These are phyloP conservation scores for Thumatha senex DNA, from an alignment of 2,888 invertebrate genomes.

Conservation along the genomic window DNA sequence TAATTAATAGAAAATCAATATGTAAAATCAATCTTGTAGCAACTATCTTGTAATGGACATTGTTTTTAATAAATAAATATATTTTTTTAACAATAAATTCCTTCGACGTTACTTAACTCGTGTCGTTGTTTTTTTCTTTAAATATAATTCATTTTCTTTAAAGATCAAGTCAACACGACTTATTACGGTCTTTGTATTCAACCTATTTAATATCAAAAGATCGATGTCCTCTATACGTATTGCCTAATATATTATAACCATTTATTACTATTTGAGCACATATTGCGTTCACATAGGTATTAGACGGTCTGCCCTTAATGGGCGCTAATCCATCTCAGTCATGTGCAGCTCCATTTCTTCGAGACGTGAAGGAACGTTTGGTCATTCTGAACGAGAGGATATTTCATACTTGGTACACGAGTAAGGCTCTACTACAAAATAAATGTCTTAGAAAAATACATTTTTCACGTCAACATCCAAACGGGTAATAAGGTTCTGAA, in stretches of 20 bases:
- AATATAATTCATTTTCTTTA: no score
- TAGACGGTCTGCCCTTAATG: constrained; percentile 45
- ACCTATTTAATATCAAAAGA: background rate
- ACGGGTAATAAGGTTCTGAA: background rate
- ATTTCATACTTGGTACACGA: constrained; percentile 26
- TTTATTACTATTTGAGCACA: constrained; percentile 35
- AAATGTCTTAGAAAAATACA: constrained; percentile 14
- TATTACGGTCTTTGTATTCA: background rate
- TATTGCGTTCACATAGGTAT: constrained; percentile 34
- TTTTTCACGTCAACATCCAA: background rate
- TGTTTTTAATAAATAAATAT: no score
- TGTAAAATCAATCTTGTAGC: no score
- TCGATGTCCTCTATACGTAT: constrained; percentile 17
- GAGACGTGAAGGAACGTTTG: constrained; percentile 38
- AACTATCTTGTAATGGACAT: no score
- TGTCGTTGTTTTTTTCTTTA: no score
- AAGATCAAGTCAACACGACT: no score
- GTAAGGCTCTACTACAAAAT: constrained; percentile 20
- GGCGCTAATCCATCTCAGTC: constrained; percentile 56
- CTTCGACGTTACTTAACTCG: no score
- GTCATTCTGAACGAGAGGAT: constrained; percentile 33
- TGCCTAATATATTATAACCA: constrained; percentile 19
- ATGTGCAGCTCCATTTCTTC: constrained; percentile 46
- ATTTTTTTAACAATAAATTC: no score
- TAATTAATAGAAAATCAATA: no score